phyloP scores from a whole-genome alignment of 2,797 vertebrate genomes.

The Apogon talboti region DNA sequence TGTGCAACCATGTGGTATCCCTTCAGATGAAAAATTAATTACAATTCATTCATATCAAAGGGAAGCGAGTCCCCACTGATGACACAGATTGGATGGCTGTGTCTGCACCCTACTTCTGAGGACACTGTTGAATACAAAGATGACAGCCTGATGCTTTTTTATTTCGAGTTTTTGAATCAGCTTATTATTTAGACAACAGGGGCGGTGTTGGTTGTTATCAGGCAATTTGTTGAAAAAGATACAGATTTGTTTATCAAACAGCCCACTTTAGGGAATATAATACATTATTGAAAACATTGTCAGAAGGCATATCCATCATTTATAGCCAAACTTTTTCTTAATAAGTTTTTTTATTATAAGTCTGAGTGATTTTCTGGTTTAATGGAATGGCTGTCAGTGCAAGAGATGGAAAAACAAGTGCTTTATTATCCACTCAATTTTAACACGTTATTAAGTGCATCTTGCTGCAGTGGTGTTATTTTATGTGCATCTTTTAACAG shows the following conservation, averaged over 20 bases:
- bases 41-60: conserved; percentile 77
- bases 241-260: conserved; percentile 59
- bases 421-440: conserved; percentile 27
- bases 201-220: conserved; percentile 43
- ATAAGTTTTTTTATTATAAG: conserved; percentile 23
- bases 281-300: conserved; percentile 61
- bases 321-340: conserved; percentile 27
- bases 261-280: conserved; percentile 36
- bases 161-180: conserved; percentile 46
- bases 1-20: conserved; percentile 68
- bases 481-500: conserved; percentile 9
- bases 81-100: conserved; percentile 60
- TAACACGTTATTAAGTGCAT: conserved; percentile 23
- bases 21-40: conserved; percentile 77
- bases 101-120: conserved; percentile 59
- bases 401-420: conserved; percentile 16
- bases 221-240: conserved; percentile 45
- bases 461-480: conserved; percentile 4
- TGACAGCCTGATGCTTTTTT: conserved; percentile 55
- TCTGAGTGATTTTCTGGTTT: conserved; percentile 16
- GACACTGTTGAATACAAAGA: conserved; percentile 49
- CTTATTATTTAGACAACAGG: conserved; percentile 66
- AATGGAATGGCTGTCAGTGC: conserved; percentile 8
- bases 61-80: conserved; percentile 57
- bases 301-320: conserved; percentile 47